phyloP scores from a whole-genome alignment of 2,797 vertebrate genomes.

The Tenualosa thibaudeaui region DNA sequence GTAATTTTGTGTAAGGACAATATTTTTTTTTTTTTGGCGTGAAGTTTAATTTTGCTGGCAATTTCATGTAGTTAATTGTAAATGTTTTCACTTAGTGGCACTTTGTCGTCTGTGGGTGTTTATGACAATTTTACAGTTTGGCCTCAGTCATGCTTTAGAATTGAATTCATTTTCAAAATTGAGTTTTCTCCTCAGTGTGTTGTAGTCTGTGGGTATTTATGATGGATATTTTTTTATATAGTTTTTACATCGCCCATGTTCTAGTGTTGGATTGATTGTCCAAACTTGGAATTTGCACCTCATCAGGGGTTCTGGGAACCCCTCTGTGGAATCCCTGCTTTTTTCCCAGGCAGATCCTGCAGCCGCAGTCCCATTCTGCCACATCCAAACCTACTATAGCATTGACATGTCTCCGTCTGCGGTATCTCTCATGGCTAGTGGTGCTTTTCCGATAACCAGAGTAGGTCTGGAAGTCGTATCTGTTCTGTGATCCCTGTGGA shows the following conservation, averaged over 20 bases:
- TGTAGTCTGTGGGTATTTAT: background rate
- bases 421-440: background rate
- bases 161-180: background rate
- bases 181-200: background rate
- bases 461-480: conserved; percentile 14
- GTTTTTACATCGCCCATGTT: background rate
- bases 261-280: background rate
- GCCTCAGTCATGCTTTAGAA: background rate
- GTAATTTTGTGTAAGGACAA: background rate
- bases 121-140: background rate
- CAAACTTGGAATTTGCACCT: background rate
- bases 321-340: background rate
- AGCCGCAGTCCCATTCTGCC: background rate
- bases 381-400: background rate
- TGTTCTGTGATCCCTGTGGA: background rate
- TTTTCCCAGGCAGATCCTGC: background rate
- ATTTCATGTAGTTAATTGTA: background rate
- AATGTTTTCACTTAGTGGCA: background rate
- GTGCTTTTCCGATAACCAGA: background rate
- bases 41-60: background rate
- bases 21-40: background rate
- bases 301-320: background rate
- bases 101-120: background rate
- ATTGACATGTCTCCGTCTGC: background rate
- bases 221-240: background rate